phyloP scores from a whole-genome alignment of 2,797 vertebrate genomes.

The Gobionotothen gibberifrons region DNA sequence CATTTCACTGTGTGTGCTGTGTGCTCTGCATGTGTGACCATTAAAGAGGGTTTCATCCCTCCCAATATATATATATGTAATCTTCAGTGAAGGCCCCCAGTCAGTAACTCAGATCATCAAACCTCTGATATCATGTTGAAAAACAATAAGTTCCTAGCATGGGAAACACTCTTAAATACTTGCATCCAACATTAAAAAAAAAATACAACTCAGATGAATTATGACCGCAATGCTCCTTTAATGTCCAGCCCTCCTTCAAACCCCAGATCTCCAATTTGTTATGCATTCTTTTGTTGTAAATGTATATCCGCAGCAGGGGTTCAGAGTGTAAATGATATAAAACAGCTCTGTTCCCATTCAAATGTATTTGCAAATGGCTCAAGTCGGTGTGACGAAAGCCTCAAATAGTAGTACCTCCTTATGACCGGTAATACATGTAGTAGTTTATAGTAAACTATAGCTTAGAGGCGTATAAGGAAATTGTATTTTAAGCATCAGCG shows the following conservation, averaged over 20 bases:
- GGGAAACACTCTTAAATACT: neutral
- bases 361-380: neutral
- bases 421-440: no score
- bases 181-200: neutral
- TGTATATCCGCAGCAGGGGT: neutral
- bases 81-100: slow-evolving; percentile 40
- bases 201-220: neutral
- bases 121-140: slow-evolving; percentile 4
- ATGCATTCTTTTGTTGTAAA: neutral
- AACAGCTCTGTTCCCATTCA: neutral
- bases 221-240: no score
- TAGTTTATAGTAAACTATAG: no score
- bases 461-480: no score
- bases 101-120: slow-evolving; percentile 16
- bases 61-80: slow-evolving; percentile 8
- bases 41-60: no score
- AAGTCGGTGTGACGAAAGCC: neutral
- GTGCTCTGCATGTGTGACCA: no score
- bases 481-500: no score
- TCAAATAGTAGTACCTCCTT: no score
- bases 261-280: neutral
- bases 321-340: neutral
- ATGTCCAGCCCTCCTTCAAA: neutral
- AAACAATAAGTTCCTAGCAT: neutral
- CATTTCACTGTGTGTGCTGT: no score